phyloP scores from a whole-genome alignment of 2,113 vertebrate genomes.

The Oncorhynchus nerka region DNA sequence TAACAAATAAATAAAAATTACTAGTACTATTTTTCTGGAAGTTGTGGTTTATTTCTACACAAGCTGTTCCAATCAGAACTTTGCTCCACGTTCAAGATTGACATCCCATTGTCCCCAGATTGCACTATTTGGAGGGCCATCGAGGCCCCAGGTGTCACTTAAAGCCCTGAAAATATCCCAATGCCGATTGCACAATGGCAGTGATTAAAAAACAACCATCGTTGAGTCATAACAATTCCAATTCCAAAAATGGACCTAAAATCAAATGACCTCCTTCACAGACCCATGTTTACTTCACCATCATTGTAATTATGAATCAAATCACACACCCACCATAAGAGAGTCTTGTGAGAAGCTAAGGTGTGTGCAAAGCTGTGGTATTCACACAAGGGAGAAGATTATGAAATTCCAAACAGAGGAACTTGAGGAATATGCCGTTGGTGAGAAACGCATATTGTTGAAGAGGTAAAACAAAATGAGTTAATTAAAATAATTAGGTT shows the following conservation, averaged over 20 bases:
- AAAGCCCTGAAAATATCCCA: constrained; percentile 53
- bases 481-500: too few relatives aligned
- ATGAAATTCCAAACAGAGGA: not conserved
- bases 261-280: constrained; percentile 41
- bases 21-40: constrained; percentile 7
- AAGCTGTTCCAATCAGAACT: constrained; percentile 38
- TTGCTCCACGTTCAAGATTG: constrained; percentile 37
- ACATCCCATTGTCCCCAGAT: constrained; percentile 29
- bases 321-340: not conserved
- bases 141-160: constrained; percentile 64
- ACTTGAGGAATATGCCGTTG: too few relatives aligned
- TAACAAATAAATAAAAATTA: constrained; percentile 7
- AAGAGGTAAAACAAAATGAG: too few relatives aligned
- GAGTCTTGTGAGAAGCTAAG: not conserved
- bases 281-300: constrained; percentile 6
- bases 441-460: too few relatives aligned
- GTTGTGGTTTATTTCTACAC: constrained; percentile 39
- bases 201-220: constrained; percentile 52
- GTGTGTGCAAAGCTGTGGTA: constrained; percentile 13
- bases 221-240: constrained; percentile 42
- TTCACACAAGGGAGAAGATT: not conserved
- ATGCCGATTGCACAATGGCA: constrained; percentile 54
- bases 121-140: constrained; percentile 46
- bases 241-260: constrained; percentile 43
- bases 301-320: not conserved